Evolutionary conservation across 2,888 invertebrate species (phyloP), one percentile per base, ranked within the genome.

Genomic region (Chironomus tentans): DNA sequence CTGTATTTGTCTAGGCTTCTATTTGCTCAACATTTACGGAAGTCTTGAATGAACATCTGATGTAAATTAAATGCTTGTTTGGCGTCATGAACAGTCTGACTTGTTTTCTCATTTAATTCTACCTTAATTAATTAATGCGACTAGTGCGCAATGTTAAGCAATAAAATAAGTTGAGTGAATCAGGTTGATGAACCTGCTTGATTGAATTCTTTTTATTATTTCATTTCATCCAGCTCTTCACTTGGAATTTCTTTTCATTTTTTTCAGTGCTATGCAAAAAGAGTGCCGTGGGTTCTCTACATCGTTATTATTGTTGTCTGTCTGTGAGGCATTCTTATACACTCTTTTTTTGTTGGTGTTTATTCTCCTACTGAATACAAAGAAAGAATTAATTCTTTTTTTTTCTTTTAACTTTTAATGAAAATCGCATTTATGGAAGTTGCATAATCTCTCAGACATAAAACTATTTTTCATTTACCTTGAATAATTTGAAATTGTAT

Each of bases 391-490:
- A 21, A 15, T 75, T 38, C 15, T 69, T 76, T 28, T 76, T n/a
- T n/a, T 68, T 22, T 18, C 21, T 65, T 22, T 65, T 65, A 65
- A 65, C 65, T 62, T 62, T 73, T 69, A 62, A 18, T 77, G 47
- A 22, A 56, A 61, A 28, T 65, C 28, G 56, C 28, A 4, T 62
- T 21, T 72, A 38, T 13, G 21, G 13, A 24, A 65, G 22, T 65
- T 65, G 65, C 65, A 65, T 47, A 38, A 48, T 68, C 65, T 72
- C 70, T 72, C 13, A 68, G 71, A 62, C 24, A 72, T 50, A 18
- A 68, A 65, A 76, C 68, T 71, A 68, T 68, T 72, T 22, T 76
- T 28, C 65, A 56, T 21, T 72, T 56, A 15, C 56, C 56, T 24
- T 65, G 70, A 50, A 56, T 38, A 73, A 48, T 50, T 15, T 65